Percentiles rank a stretch among this genome's conserved stretches.
These are phyloP conservation scores for Anodontia alba DNA, from an alignment of 2,888 invertebrate genomes.

Conservation along the genomic window DNA sequence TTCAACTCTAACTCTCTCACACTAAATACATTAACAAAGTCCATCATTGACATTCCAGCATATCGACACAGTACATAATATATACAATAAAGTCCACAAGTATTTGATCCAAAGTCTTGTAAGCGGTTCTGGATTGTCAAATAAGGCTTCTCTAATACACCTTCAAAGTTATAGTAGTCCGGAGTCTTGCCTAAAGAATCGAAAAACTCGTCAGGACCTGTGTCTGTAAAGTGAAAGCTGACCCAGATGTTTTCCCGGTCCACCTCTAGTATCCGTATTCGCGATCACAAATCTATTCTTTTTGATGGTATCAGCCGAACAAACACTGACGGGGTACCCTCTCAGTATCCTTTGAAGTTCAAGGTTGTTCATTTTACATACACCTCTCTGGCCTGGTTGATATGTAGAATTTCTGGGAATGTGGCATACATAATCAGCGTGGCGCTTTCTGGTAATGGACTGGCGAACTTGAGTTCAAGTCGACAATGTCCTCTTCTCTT, in stretches of 20 bases:
- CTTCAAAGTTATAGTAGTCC: too few species aligned
- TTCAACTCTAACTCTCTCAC: neutral
- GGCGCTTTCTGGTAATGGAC: slow-evolving; percentile 35
- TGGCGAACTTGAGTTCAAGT: slow-evolving; percentile 30
- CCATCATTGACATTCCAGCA: slow-evolving; percentile 2
- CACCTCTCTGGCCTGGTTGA: slow-evolving; percentile 25
- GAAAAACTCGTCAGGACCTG: too few species aligned
- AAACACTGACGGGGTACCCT: slow-evolving; percentile 14
- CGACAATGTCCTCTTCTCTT: slow-evolving; percentile 40
- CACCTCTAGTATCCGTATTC: too few species aligned
- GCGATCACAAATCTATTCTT: slow-evolving; percentile 5
- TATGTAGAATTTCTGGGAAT: slow-evolving; percentile 34
- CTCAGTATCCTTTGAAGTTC: neutral
- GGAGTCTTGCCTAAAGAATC: too few species aligned
- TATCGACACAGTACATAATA: too few species aligned
- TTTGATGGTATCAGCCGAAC: slow-evolving; percentile 22
- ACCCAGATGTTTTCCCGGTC: too few species aligned
- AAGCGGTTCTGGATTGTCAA: neutral
- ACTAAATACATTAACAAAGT: slow-evolving; percentile 20
- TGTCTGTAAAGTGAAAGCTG: too few species aligned
- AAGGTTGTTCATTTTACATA: slow-evolving; percentile 14
- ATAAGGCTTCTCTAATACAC: too few species aligned
- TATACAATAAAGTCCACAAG: slow-evolving; percentile 29
- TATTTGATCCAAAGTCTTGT: slow-evolving; percentile 21
- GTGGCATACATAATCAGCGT: slow-evolving; percentile 39